Evolutionary conservation across 35 echinoderm and acorn worm genomes (phyloP), one percentile per base, ranked within the genome.

Genomic region (Apostichopus japonicus): DNA sequence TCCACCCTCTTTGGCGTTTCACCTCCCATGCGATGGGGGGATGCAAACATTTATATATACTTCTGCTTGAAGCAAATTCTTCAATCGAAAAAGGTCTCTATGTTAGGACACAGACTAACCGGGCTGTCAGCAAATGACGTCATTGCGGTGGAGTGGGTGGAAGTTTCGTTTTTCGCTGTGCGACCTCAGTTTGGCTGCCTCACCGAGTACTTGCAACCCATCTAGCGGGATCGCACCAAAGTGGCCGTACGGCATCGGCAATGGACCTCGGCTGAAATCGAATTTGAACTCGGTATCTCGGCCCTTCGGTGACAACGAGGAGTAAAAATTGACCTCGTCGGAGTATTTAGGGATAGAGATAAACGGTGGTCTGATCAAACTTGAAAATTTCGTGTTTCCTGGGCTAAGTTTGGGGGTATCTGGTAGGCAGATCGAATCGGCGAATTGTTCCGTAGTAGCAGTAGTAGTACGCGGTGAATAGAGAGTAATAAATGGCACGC

Each of bases 401-500:
- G 79, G 24, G 51, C 8, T 82, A 24, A 82, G 79, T 56, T 44
- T 82, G 14, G 79, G 16, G 4, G 15, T 56, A 15, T 44, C 79
- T 82, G 79, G 13, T 6, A 52, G 79, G 11, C 6, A 9, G 15
- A 56, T 17, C 8, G 79, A 24, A 16, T 82, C 79, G 15, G 79
- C 24, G 79, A 52, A 54, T 6, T 56, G 79, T 25, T 82, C 79
- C 33, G 54, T n/a, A 52, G 44, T 53, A 8, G 33, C 33, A 44
- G 33, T 44, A 44, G 33, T n/a, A 52, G 44, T 53, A 8, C 77
- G 90, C 8, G 72, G 90, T 91, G 90, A 91, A 76, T 91, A 91
- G 17, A 91, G 90, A 10, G 90, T 73, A 23, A 91, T 91, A 23
- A 91, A 91, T 55, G 90, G 90, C 22, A 91, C 55, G 7, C 53